Conservation (phyloP, 2,888 invertebrate genomes). For the Drosophila bunnanda region DNA sequence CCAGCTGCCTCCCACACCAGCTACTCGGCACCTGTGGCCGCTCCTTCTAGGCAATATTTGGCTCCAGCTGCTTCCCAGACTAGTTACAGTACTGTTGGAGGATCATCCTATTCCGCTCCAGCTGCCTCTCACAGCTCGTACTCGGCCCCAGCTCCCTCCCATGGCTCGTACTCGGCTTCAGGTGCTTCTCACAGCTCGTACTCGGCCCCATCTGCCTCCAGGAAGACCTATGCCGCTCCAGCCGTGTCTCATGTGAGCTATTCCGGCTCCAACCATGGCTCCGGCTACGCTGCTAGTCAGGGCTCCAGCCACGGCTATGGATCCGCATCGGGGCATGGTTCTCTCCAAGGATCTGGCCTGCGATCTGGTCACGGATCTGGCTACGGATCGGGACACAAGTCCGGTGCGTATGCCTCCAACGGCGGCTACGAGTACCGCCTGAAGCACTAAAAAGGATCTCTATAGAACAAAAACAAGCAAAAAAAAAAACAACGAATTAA, state of each 20-base stretch:
- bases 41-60: constrained; percentile 44
- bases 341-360: constrained; percentile 17
- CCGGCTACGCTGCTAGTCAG: background rate
- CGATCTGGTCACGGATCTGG: constrained; percentile 12
- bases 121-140: constrained; percentile 22
- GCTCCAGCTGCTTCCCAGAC: constrained; percentile 33
- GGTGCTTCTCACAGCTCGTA: constrained; percentile 7
- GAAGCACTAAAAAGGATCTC: constrained; percentile 53
- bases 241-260: constrained; percentile 45
- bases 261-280: constrained; percentile 30
- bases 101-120: constrained; percentile 6
- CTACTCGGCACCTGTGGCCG: constrained; percentile 28
- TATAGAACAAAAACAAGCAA: background rate
- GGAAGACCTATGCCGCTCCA: constrained; percentile 43
- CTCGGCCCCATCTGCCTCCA: constrained; percentile 5
- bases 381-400: constrained; percentile 20
- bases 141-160: constrained; percentile 20
- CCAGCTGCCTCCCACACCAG: constrained; percentile 45
- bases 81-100: constrained; percentile 34
- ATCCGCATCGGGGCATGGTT: constrained; percentile 12
- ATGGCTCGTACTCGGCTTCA: constrained; percentile 10
- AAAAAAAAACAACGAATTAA: background rate
- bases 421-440: constrained; percentile 73
- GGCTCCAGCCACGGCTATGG: constrained; percentile 24
- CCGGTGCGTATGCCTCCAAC: constrained; percentile 64